phyloP scores from a whole-genome alignment of 2,113 vertebrate genomes.

The Sinosuthora webbiana region DNA sequence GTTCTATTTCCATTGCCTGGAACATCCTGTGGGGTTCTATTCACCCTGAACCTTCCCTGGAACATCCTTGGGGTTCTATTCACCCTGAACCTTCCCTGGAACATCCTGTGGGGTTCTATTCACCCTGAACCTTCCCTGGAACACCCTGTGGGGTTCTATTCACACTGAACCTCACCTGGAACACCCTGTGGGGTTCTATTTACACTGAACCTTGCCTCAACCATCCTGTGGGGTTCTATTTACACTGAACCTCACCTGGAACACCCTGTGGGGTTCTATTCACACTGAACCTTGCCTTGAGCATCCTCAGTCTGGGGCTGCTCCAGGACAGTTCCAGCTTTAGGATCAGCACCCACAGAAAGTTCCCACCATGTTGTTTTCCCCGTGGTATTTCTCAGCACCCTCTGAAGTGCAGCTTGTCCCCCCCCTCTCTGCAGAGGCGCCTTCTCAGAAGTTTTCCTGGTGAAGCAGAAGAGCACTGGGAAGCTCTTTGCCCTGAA shows the following conservation, averaged over 20 bases:
- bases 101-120: background rate
- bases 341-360: background rate
- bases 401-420: background rate
- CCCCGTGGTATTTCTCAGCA: background rate
- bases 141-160: background rate
- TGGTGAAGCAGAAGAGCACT: constrained; percentile 87
- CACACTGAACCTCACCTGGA: background rate
- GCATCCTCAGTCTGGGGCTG: background rate
- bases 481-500: constrained; percentile 90
- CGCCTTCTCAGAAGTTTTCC: constrained; percentile 91
- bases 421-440: constrained; percentile 74
- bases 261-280: background rate
- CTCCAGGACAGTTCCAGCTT: background rate
- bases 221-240: background rate
- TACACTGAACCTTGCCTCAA: background rate
- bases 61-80: background rate
- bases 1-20: background rate
- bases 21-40: background rate
- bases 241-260: background rate
- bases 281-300: background rate
- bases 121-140: background rate
- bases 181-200: background rate
- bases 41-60: background rate
- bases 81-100: background rate
- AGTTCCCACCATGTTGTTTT: accelerated